Evolutionary conservation across 2,888 invertebrate species (phyloP), one percentile per base, ranked within the genome.

Genomic region (Octonoba sinensis): DNA sequence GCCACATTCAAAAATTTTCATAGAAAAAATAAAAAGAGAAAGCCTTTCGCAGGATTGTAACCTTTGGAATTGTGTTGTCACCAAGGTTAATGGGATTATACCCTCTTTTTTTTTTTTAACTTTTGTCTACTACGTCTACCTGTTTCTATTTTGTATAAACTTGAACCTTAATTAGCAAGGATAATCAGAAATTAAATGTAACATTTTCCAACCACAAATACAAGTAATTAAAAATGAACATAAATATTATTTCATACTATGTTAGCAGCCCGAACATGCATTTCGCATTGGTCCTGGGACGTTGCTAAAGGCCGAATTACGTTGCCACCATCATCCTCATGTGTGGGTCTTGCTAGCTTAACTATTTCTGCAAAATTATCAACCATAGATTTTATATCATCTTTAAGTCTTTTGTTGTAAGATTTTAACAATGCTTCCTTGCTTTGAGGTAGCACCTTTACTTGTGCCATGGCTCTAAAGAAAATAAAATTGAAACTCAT

Each of bases 201-300:
- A n/a, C 15, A 4, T 51, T 51, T 8, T 51, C 3, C 18, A 2
- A n/a, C 11, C 51, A n/a, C 18, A 51, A 4, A 8, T n/a, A 2
- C 15, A 51, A 51, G 2, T n/a, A 51, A 15, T 15, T 3, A 11
- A 51, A 18, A 51, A n/a, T 51, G 3, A 18, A 54, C n/a, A n/a
- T 54, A 54, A 54, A 57, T 12, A 3, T 57, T 57, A 57, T 13
- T 0, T 8, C 89, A 88, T 87, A 91, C 91, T 87, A 98, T 97
- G 88, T 98, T 98, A 6, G 97, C 95, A 46, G 97, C 95, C 87
- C 98, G 90, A 1, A 98, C 97, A 90, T 97, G 96, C 96, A 97
- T 97, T 90, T 96, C 97, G 90, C 94, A 97, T 27, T 96, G 95
- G 86, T 97, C 97, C 88, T 97, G 96, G 88, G 97, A 97, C 87